Conservation (phyloP, 2,797 vertebrate species). For the Sebastes goodei region DNA sequence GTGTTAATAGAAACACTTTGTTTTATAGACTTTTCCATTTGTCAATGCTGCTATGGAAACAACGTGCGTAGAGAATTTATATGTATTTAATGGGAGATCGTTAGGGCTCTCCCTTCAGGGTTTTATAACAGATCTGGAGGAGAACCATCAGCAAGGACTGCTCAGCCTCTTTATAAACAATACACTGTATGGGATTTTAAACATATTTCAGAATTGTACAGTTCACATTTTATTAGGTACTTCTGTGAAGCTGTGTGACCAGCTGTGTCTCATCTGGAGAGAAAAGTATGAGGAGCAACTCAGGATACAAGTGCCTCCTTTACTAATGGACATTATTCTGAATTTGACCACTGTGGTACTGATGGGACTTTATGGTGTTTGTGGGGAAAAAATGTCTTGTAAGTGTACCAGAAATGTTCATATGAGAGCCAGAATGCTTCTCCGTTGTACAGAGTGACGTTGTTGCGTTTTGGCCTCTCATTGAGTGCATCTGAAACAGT, state of each 20-base stretch:
- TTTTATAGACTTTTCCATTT: constrained; percentile 40
- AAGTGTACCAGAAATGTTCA: constrained; percentile 20
- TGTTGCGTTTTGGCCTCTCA: constrained; percentile 15
- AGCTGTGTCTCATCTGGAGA: not conserved
- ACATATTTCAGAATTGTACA: constrained; percentile 34
- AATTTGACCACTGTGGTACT: constrained; percentile 1
- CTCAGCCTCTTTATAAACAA: constrained; percentile 8
- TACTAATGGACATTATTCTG: constrained; percentile 12
- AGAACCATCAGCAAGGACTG: not conserved
- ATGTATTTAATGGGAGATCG: constrained; percentile 43
- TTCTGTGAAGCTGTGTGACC: constrained; percentile 1
- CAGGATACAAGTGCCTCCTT: constrained; percentile 11
- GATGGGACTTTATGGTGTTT: constrained; percentile 1
- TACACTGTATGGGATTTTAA: constrained; percentile 32
- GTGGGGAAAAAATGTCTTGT: not conserved
- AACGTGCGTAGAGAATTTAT: constrained; percentile 19
- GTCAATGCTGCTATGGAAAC: constrained; percentile 63
- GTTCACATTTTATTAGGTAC: constrained; percentile 28
- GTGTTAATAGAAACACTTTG: constrained; percentile 49
- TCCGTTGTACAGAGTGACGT: not conserved
- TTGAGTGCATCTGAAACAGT: not conserved
- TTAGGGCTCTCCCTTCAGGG: constrained; percentile 7
- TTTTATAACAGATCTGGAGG: constrained; percentile 23
- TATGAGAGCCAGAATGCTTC: not conserved
- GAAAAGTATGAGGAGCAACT: constrained; percentile 12